Conservation (phyloP, 2,888 invertebrate genomes). For the Drosophila paranaensis region DNA sequence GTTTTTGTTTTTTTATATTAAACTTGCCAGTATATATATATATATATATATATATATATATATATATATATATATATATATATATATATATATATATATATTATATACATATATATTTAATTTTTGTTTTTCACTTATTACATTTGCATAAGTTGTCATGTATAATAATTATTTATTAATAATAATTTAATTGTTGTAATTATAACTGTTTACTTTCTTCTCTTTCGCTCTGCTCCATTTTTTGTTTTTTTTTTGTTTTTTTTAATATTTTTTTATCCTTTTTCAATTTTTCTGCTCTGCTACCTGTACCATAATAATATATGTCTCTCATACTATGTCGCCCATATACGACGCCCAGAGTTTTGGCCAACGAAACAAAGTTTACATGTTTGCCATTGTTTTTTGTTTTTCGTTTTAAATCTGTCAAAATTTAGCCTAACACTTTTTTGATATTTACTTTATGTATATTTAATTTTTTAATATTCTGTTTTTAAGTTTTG, state of each 20-base stretch:
- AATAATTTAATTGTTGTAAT: constrained; percentile 78
- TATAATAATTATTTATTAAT: constrained; percentile 79
- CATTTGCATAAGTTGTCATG: constrained; percentile 70
- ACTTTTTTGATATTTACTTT: constrained; percentile 58
- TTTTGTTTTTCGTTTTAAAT: constrained; percentile 30
- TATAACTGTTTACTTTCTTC: constrained; percentile 69
- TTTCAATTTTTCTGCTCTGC: constrained; percentile 12
- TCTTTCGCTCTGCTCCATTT: background rate
- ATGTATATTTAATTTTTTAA: constrained; percentile 19
- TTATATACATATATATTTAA: constrained; percentile 34
- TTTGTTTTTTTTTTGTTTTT: background rate
- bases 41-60: constrained; percentile 28
- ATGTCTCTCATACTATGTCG: constrained; percentile 40
- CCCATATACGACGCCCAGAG: constrained; percentile 70
- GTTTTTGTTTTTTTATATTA: constrained; percentile 47
- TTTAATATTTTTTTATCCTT: background rate
- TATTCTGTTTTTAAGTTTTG: constrained; percentile 3
- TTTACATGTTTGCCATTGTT: constrained; percentile 62
- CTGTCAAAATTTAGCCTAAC: constrained; percentile 66
- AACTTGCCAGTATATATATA: constrained; percentile 59
- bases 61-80: constrained; percentile 44
- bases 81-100: constrained; percentile 32
- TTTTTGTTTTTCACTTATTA: constrained; percentile 51
- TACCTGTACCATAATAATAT: constrained; percentile 35
- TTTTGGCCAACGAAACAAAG: constrained; percentile 75